Evolutionary conservation across 53 echinoderm and acorn worm species (phyloP).

Genomic region (Temnopleurus reevesii): DNA sequence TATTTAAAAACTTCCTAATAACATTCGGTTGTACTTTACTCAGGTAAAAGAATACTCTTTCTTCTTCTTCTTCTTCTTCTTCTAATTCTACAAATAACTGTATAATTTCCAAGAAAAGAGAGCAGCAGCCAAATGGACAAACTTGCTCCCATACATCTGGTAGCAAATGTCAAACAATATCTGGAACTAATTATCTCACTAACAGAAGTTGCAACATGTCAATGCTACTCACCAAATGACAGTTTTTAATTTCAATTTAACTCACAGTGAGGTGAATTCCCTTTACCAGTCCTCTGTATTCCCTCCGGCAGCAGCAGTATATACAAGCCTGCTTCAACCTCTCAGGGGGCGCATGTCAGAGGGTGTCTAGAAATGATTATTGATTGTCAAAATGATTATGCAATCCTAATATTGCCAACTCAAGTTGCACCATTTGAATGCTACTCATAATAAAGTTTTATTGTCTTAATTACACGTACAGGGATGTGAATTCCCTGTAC

Average conservation of each 20-base stretch:
- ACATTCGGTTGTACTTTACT: too few species aligned
- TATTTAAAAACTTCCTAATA: too few species aligned
- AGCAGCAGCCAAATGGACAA: slow-evolving; percentile 87
- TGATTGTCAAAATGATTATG: slow-evolving; percentile 95
- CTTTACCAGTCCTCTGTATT: slow-evolving; percentile 90
- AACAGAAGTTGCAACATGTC: too few species aligned
- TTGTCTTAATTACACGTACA: too few species aligned
- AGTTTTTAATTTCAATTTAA: too few species aligned
- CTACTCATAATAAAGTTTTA: too few species aligned
- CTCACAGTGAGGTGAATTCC: slow-evolving; percentile 93
- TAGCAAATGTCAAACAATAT: slow-evolving; percentile 85
- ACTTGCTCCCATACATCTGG: slow-evolving; percentile 77
- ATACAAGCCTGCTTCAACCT: slow-evolving; percentile 88
- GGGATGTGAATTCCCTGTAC: too few species aligned
- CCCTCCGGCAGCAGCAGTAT: slow-evolving; percentile 88
- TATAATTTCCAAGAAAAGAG: slow-evolving; percentile 67
- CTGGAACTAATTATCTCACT: slow-evolving; percentile 91
- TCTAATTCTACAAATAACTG: slow-evolving; percentile 57
- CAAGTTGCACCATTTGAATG: too few species aligned
- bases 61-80: too few species aligned
- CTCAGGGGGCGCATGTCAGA: slow-evolving; percentile 93
- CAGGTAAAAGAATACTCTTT: too few species aligned
- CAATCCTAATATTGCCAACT: too few species aligned
- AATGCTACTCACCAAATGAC: too few species aligned
- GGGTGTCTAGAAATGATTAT: slow-evolving; percentile 94